Conservation (phyloP, 2,797 vertebrate species). For the Typhlichthys eigenmanni region DNA sequence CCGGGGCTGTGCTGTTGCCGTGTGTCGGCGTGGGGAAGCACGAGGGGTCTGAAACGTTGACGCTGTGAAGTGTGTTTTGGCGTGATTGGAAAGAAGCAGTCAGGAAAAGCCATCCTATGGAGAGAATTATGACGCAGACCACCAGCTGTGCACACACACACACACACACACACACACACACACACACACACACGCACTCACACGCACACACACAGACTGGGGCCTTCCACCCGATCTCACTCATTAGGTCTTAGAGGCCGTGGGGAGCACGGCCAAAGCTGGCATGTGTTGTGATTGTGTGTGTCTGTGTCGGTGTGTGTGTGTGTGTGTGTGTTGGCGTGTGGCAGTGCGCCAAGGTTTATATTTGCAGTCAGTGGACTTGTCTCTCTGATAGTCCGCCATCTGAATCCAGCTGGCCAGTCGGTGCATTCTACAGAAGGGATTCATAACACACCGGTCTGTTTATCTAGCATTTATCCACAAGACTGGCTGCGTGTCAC, state of each 20-base stretch:
- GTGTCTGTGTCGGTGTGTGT: constrained; percentile 37
- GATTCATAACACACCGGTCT: constrained; percentile 46
- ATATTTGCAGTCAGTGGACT: constrained; percentile 69
- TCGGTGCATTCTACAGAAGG: constrained; percentile 50
- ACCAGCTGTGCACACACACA: constrained; percentile 52
- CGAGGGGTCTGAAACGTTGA: background rate
- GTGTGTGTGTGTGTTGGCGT: constrained; percentile 10
- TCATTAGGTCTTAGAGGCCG: constrained; percentile 79
- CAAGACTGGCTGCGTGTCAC: constrained; percentile 33
- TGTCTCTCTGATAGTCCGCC: constrained; percentile 57
- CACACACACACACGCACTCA: constrained; percentile 22
- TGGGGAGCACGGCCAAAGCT: constrained; percentile 68
- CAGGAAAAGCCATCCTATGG: constrained; percentile 52
- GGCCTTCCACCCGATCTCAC: constrained; percentile 80
- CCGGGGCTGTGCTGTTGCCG: too few relatives aligned
- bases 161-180: constrained; percentile 35
- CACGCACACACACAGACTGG: constrained; percentile 68
- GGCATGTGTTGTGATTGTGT: constrained; percentile 51
- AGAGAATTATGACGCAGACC: constrained; percentile 54
- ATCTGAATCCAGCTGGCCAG: constrained; percentile 71
- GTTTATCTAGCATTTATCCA: constrained; percentile 56
- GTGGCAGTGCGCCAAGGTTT: constrained; percentile 64
- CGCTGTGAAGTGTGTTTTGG: constrained; percentile 8
- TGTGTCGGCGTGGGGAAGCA: too few relatives aligned
- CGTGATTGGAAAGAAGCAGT: constrained; percentile 41